Conservation (phyloP, 2,888 invertebrate species). For the Tetragnatha montana region DNA sequence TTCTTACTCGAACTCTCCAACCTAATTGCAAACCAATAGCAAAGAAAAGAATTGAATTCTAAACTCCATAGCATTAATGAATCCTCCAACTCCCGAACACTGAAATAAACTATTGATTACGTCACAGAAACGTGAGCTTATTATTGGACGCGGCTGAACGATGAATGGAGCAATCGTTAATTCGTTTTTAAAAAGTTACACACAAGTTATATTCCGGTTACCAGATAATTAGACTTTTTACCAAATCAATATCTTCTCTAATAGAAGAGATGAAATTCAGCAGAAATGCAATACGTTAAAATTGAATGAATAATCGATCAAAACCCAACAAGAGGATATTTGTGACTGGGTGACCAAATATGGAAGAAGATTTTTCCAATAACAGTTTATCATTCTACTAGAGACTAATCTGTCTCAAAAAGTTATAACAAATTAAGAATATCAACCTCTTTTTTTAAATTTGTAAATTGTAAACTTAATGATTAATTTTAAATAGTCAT, state of each 20-base stretch:
- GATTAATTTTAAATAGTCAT: too few relatives aligned
- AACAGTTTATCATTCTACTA: background rate
- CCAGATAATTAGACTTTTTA: background rate
- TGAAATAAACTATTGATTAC: background rate
- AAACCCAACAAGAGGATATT: background rate
- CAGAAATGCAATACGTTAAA: background rate
- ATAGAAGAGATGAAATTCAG: background rate
- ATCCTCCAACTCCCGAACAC: background rate
- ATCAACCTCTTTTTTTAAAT: too few relatives aligned
- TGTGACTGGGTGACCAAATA: background rate
- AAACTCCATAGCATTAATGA: background rate
- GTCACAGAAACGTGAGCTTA: background rate
- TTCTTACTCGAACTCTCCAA: too few relatives aligned
- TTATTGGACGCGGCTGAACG: background rate
- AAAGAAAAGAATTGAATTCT: background rate
- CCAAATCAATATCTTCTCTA: background rate
- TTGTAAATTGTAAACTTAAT: too few relatives aligned
- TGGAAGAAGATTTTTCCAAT: background rate
- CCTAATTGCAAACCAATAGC: too few relatives aligned
- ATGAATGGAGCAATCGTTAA: background rate
- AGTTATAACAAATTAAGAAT: too few relatives aligned
- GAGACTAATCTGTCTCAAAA: too few relatives aligned
- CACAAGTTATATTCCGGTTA: background rate
- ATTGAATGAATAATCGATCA: background rate
- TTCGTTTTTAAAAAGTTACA: background rate